Conservation (phyloP, 2,113 vertebrate genomes). For the Nettapus auritus region DNA sequence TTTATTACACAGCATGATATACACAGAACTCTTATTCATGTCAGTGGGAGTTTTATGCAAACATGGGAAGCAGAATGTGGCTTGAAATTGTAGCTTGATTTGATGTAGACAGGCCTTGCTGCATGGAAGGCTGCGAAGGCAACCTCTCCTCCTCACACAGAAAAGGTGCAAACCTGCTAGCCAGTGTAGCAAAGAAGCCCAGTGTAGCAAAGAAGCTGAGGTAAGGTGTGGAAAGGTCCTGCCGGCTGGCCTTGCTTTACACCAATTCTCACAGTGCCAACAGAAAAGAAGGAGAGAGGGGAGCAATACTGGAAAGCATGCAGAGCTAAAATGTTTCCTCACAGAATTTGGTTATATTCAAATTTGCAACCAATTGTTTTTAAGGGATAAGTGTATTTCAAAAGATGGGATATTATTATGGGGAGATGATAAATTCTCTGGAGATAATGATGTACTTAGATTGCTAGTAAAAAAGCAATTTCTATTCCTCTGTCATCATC, state of each 20-base stretch:
- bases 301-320: background rate
- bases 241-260: conserved; percentile 14
- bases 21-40: conserved; percentile 73
- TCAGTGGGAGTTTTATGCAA: conserved; percentile 74
- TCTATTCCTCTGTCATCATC: background rate
- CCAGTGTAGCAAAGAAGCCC: too few relatives aligned
- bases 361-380: conserved; percentile 37
- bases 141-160: conserved; percentile 56
- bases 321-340: conserved; percentile 7
- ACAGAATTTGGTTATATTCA: conserved; percentile 18
- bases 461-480: background rate
- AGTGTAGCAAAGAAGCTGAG: background rate
- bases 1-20: conserved; percentile 75
- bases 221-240: conserved; percentile 24
- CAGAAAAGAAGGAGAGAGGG: background rate
- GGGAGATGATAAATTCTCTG: background rate
- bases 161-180: conserved; percentile 33
- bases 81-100: conserved; percentile 67
- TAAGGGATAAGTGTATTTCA: background rate
- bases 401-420: background rate
- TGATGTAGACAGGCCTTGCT: conserved; percentile 63
- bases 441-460: background rate
- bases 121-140: conserved; percentile 38
- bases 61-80: conserved; percentile 67
- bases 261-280: background rate